A percentile compares a stretch with the other conserved stretches of the same genome.
These are phyloP conservation scores for Acleris holmiana DNA, from an alignment of 2,888 invertebrate species.

Conservation along the genomic window DNA sequence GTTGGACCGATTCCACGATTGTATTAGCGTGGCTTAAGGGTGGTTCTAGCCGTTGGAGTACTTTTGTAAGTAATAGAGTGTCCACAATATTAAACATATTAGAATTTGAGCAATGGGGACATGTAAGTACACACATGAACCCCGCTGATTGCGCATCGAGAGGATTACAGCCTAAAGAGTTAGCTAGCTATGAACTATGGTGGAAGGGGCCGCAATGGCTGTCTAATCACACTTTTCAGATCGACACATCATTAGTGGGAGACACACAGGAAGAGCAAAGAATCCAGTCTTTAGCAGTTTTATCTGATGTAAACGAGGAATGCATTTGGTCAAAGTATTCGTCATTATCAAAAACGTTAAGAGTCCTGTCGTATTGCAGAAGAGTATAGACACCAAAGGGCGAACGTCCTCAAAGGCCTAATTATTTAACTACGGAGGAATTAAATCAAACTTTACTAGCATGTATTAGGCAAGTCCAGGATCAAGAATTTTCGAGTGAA, in stretches of 20 bases:
- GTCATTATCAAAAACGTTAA: too few species aligned
- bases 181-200: constrained; percentile 1
- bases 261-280: constrained; percentile 21
- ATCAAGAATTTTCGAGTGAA: too few species aligned
- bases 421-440: too few species aligned
- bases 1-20: too few species aligned
- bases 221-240: not conserved
- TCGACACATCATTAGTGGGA: not conserved
- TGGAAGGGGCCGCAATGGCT: constrained; percentile 8
- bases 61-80: too few species aligned
- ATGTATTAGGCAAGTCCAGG: too few species aligned
- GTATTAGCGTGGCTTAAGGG: too few species aligned
- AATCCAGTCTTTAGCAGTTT: constrained; percentile 9
- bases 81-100: not conserved
- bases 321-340: constrained; percentile 4
- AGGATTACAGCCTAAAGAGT: not conserved
- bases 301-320: not conserved
- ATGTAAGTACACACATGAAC: constrained; percentile 17
- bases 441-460: too few species aligned
- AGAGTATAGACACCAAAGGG: too few species aligned
- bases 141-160: constrained; percentile 18
- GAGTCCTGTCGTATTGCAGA: too few species aligned
- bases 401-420: too few species aligned
- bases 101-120: constrained; percentile 19
- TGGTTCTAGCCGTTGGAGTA: too few species aligned